phyloP scores from a whole-genome alignment of 2,888 invertebrate genomes.

The Morpho achilles region DNA sequence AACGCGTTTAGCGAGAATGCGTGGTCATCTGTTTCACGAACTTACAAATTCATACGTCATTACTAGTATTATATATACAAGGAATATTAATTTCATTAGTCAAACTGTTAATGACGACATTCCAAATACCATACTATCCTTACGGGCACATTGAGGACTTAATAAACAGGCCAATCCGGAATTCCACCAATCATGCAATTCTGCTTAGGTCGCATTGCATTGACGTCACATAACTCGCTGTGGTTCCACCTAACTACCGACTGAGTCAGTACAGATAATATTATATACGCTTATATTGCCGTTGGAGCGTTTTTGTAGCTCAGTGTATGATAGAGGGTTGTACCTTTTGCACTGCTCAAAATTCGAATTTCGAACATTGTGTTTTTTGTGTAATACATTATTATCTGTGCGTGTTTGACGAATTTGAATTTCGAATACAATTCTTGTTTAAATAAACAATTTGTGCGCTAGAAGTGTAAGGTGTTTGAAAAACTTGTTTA shows the following conservation, averaged over 20 bases:
- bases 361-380: slow-evolving; percentile 14
- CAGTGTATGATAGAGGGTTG: slow-evolving; percentile 39
- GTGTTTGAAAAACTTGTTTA: slow-evolving; percentile 3
- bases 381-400: neutral
- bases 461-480: slow-evolving; percentile 5
- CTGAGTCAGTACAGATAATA: slow-evolving; percentile 35
- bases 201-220: slow-evolving; percentile 38
- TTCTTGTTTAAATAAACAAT: neutral
- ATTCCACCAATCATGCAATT: slow-evolving; percentile 41
- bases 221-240: slow-evolving; percentile 48
- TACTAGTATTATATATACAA: neutral
- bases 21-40: no score
- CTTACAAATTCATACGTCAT: no score
- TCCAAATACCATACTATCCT: neutral
- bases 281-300: slow-evolving; percentile 48
- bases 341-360: slow-evolving; percentile 12
- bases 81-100: neutral
- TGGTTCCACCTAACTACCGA: slow-evolving; percentile 45
- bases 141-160: slow-evolving; percentile 8
- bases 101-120: neutral
- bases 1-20: no score
- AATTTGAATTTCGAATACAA: slow-evolving; percentile 10
- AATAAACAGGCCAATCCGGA: slow-evolving; percentile 33
- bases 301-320: slow-evolving; percentile 32
- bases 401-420: slow-evolving; percentile 7